Percentiles rank a stretch among this genome's conserved stretches.
Evolutionary conservation across 2,113 vertebrate species (phyloP).

Genomic region (Pangasianodon gigas): DNA sequence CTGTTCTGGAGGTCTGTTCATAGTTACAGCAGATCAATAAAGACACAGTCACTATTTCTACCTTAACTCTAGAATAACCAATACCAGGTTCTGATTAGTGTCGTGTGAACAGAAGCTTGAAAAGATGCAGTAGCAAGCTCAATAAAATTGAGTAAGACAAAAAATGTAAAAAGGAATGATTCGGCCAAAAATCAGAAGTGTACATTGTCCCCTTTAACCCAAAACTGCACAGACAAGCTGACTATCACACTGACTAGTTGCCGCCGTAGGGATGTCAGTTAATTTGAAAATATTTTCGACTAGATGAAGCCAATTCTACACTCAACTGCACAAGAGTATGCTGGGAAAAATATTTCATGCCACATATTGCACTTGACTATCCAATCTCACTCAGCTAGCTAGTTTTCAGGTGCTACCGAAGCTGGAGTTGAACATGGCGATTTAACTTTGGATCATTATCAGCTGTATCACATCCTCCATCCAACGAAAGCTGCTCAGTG

Average conservation of each 20-base stretch:
- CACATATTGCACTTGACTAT: background rate
- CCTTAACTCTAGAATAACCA: background rate
- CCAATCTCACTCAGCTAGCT: background rate
- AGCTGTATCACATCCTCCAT: background rate
- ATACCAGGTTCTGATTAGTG: background rate
- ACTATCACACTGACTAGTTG: too few species aligned
- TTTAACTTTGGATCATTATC: background rate
- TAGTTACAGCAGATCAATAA: slow-evolving; percentile 22
- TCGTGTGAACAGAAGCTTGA: background rate
- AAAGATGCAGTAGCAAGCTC: background rate
- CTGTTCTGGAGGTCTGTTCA: background rate
- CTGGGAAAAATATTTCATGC: background rate
- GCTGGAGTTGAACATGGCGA: background rate
- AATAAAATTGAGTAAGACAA: background rate
- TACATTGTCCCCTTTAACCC: background rate
- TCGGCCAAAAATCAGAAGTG: background rate
- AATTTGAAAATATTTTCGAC: background rate
- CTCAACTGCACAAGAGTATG: too few species aligned
- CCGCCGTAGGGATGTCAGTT: too few species aligned
- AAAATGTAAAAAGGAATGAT: background rate
- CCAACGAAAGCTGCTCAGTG: background rate
- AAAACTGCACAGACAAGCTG: background rate
- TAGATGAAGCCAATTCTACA: background rate
- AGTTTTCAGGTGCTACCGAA: background rate
- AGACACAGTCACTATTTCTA: background rate